Conservation (phyloP, 2,797 vertebrate genomes). For the Mastacembelus armatus region DNA sequence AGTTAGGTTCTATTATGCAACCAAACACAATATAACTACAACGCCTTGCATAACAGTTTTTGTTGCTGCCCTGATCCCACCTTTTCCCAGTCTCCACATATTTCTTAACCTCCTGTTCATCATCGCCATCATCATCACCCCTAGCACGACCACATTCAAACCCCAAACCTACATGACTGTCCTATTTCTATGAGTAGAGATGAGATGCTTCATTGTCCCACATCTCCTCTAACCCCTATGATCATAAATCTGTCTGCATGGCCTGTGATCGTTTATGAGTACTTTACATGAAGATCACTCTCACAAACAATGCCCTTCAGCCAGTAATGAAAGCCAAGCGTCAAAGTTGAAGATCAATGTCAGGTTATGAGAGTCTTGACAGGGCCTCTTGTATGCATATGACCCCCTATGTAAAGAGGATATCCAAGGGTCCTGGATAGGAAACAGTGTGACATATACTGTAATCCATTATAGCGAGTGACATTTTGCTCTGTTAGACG, state of each 20-base stretch:
- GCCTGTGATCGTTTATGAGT: constrained; percentile 75
- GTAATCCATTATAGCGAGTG: not conserved
- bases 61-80: constrained; percentile 7
- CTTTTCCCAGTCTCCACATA: constrained; percentile 17
- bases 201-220: constrained; percentile 67
- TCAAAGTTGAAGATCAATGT: constrained; percentile 75
- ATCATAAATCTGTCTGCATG: constrained; percentile 76
- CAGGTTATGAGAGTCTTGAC: constrained; percentile 52
- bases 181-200: constrained; percentile 48
- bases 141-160: constrained; percentile 39
- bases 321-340: constrained; percentile 71
- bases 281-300: constrained; percentile 79
- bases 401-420: constrained; percentile 34
- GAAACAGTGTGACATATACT: constrained; percentile 51
- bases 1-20: constrained; percentile 18
- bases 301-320: constrained; percentile 80
- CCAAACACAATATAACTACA: constrained; percentile 27
- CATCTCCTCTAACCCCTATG: constrained; percentile 66
- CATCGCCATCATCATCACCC: constrained; percentile 31
- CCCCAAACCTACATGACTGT: constrained; percentile 44
- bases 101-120: constrained; percentile 27
- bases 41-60: constrained; percentile 15
- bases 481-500: constrained; percentile 1
- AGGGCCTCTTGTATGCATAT: constrained; percentile 46
- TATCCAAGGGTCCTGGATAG: constrained; percentile 11